Conservation (phyloP, 2,113 vertebrate genomes). For the Lepidothrix coronata region DNA sequence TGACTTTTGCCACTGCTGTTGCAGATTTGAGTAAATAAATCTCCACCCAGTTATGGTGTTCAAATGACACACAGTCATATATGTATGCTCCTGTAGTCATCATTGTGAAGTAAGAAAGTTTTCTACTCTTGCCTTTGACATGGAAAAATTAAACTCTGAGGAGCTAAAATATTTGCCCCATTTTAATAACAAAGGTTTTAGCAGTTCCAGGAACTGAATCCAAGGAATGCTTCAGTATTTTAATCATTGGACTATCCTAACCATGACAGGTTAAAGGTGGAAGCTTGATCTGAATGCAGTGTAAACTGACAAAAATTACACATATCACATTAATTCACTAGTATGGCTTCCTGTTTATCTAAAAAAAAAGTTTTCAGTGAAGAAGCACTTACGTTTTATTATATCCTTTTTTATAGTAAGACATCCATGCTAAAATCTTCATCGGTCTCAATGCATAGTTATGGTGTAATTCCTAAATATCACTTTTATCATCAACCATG, state of each 20-base stretch:
- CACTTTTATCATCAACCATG: not conserved
- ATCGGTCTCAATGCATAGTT: not conserved
- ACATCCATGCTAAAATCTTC: not conserved
- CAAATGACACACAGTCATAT: accelerated
- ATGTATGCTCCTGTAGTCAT: not conserved
- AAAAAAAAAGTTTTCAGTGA: not conserved
- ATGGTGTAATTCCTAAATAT: not conserved
- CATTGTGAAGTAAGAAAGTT: not conserved
- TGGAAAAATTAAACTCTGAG: not conserved
- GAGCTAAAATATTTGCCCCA: not conserved
- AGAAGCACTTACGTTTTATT: not conserved
- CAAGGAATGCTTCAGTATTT: not conserved
- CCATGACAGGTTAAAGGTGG: not conserved
- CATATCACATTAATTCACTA: not conserved
- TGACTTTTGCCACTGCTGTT: not conserved
- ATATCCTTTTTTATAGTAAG: not conserved
- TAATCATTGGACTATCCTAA: not conserved
- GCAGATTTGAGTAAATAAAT: not conserved
- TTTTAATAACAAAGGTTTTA: not conserved
- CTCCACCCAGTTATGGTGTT: not conserved
- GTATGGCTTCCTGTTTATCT: not conserved
- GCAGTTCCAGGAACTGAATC: not conserved
- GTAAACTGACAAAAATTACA: not conserved
- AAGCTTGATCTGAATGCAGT: not conserved
- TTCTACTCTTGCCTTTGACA: not conserved